Conservation (phyloP, 1,140 invertebrate species). For the Microplitis mediator region DNA sequence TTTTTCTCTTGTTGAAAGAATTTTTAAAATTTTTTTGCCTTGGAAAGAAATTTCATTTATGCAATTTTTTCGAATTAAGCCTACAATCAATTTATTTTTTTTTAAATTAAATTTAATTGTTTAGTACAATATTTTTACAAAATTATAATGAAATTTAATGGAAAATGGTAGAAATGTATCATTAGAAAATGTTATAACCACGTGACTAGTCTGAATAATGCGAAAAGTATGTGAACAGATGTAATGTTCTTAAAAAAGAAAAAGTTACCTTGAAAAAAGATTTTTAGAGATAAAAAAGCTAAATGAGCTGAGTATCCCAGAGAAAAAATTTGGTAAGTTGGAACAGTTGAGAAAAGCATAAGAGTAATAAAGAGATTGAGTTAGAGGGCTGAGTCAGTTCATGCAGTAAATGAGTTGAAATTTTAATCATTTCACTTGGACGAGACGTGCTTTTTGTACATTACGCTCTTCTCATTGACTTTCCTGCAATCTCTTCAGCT, state of each 20-base stretch:
- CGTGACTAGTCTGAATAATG: constrained; percentile 36
- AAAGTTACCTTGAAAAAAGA: not conserved
- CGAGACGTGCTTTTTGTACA: constrained; percentile 38
- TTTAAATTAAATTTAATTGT: too few relatives aligned
- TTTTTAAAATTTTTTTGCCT: not conserved
- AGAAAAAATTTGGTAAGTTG: constrained; percentile 13
- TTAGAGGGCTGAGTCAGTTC: constrained; percentile 46
- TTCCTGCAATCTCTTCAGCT: constrained; percentile 18
- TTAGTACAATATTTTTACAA: not conserved
- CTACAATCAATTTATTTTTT: too few relatives aligned
- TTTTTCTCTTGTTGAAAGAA: not conserved
- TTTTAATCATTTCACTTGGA: constrained; percentile 47
- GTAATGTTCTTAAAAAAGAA: not conserved
- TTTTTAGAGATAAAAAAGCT: constrained; percentile 4
- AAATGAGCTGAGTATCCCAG: constrained; percentile 21
- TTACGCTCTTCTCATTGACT: constrained; percentile 26
- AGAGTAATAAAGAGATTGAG: constrained; percentile 17
- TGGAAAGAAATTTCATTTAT: not conserved
- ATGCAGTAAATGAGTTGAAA: constrained; percentile 52
- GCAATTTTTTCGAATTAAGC: too few relatives aligned
- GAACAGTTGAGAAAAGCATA: constrained; percentile 24
- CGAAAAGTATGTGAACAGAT: not conserved
- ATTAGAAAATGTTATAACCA: constrained; percentile 51
- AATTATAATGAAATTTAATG: constrained; percentile 3
- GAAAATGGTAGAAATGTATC: constrained; percentile 30